phyloP scores from a whole-genome alignment of 1,140 invertebrate genomes.

The Pogonomyrmex californicus region DNA sequence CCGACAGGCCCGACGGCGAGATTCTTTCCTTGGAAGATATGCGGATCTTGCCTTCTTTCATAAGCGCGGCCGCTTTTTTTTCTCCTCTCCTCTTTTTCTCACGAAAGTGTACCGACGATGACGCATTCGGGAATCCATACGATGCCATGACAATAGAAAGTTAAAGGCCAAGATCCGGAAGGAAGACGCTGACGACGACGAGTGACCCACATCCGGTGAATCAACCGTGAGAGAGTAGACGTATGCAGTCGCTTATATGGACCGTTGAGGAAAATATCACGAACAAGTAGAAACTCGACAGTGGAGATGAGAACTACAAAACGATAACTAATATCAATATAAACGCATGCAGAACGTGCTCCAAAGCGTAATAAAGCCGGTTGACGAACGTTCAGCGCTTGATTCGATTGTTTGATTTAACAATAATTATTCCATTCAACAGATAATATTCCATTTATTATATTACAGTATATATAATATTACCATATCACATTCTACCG shows the following conservation, averaged over 20 bases:
- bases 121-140: constrained; percentile 68
- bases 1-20: background rate
- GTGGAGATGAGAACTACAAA: background rate
- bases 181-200: constrained; percentile 78
- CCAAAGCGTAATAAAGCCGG: background rate
- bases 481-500: background rate
- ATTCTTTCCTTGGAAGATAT: constrained; percentile 25
- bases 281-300: constrained; percentile 30
- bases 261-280: constrained; percentile 1
- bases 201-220: constrained; percentile 81
- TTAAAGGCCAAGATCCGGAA: constrained; percentile 82
- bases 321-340: constrained; percentile 10
- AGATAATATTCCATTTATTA: background rate
- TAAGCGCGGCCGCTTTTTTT: background rate
- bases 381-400: background rate
- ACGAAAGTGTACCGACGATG: constrained; percentile 78
- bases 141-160: constrained; percentile 82
- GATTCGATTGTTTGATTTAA: background rate
- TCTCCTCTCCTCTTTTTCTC: constrained; percentile 57
- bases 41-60: background rate
- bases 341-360: background rate
- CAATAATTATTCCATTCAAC: background rate
- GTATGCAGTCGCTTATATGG: background rate
- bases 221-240: constrained; percentile 50
- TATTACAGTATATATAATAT: background rate